Base-by-base conservation (phyloP, 2,113 vertebrate genomes). In the Grus americana region DNA sequence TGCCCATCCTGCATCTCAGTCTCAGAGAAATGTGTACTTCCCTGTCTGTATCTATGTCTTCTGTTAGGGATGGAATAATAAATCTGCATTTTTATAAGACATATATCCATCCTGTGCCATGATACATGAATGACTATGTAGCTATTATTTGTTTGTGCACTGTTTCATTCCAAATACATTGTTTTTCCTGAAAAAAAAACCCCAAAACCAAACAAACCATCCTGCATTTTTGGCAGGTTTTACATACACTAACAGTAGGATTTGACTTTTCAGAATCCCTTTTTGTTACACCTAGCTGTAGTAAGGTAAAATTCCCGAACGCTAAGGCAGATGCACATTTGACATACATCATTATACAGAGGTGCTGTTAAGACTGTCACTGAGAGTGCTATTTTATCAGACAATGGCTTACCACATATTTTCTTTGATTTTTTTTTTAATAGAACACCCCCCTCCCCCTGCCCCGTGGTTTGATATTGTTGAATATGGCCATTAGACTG, bases 381-480 rank as follows among this genome's bases (percentile, higher is more conserved):
- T 22, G 29, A 74, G 26, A 50, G 7, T 18, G 15, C 6, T 59
- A 1, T 63, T 89, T 80, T 32, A 49, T 26, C 32, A 70, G 15
- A 46, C 42, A 70, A 15, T 21, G 22, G 19, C 13, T 88, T 79
- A 55, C 12, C 14, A 47, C 1, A 2, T 23, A 36, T 46, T 61
- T 79, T 49, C 30, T 71, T 42, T 34, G 3, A 6, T 32, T 40
- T 50, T 36, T 49, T 50, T 52, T 71, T 58, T 15, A 47, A 30
- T 47, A 40, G 7, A 24, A 5, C 10, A 10, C 2, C 7, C 26
- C 26, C 10, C 21, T 5, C 0, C 0, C 3, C 4, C 14, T 2
- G 9, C 4, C 3, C 0, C 0, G 5, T 63, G 17, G n/a, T 74
- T 68, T 52, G 82, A 38, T 47, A 20, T 5, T 46, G 21, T 34